Evolutionary conservation across 2,888 invertebrate genomes (phyloP).

Genomic region (Leptopilina myrica): DNA sequence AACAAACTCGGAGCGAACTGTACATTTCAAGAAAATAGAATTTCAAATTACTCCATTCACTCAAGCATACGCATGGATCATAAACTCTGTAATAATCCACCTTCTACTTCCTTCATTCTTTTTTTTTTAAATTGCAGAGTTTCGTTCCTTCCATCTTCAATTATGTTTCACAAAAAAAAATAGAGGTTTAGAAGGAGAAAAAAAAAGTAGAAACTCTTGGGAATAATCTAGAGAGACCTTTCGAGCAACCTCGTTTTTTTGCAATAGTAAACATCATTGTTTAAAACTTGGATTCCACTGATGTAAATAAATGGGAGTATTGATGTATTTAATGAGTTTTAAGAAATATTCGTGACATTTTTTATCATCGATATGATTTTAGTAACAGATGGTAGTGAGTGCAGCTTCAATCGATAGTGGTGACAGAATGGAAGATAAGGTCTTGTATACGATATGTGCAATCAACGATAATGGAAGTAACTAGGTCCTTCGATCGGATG

Average conservation of each 20-base stretch:
- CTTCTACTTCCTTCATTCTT: constrained; percentile 7
- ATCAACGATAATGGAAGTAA: constrained; percentile 49
- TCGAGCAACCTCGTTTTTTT: too few species aligned
- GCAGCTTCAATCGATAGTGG: neutral
- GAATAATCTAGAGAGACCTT: too few species aligned
- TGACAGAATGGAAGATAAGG: constrained; percentile 26
- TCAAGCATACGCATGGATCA: constrained; percentile 19
- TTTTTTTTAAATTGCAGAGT: constrained; percentile 29
- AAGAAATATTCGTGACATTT: too few species aligned
- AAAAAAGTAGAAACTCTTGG: neutral
- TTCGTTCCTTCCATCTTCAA: constrained; percentile 16
- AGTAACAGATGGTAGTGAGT: neutral
- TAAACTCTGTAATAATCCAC: constrained; percentile 27
- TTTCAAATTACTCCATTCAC: constrained; percentile 34
- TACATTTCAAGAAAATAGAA: constrained; percentile 29
- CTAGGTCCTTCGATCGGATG: constrained; percentile 49
- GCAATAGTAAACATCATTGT: too few species aligned
- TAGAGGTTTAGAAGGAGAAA: neutral
- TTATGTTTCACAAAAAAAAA: neutral
- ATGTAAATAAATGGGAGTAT: too few species aligned
- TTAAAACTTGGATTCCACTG: too few species aligned
- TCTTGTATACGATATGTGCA: constrained; percentile 18
- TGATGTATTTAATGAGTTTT: too few species aligned
- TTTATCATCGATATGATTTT: neutral
- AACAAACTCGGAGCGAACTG: neutral